Conservation (phyloP, 92 coral and sea anemone genomes). For the Galaxea fascicularis region DNA sequence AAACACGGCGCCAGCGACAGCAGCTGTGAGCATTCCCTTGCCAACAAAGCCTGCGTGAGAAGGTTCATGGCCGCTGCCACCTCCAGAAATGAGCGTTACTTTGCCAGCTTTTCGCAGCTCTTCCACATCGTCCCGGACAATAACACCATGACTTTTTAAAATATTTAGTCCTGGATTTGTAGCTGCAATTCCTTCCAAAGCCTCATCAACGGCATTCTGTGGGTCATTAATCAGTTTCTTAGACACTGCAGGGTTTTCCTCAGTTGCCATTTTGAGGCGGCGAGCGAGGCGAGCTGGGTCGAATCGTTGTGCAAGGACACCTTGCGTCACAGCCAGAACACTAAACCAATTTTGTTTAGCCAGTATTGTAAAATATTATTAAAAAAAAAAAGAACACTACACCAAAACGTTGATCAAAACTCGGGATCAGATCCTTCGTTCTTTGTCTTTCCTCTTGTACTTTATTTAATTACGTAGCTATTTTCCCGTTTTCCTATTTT, state of each 20-base stretch:
- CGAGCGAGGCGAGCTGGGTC: neutral
- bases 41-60: conserved; percentile 96
- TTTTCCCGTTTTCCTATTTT: no score
- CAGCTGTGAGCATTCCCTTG: conserved; percentile 95
- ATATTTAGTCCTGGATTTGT: conserved; percentile 84
- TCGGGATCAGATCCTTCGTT: no score
- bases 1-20: conserved; percentile 94
- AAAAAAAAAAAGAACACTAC: no score
- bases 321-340: conserved; percentile 48
- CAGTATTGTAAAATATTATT: no score
- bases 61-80: conserved; percentile 99
- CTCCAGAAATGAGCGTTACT: conserved; percentile 92
- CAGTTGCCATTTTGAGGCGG: conserved; percentile 65
- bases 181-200: conserved; percentile 88
- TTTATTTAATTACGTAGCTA: no score
- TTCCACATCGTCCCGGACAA: conserved; percentile 82
- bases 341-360: no score
- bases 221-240: conserved; percentile 91
- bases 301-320: neutral
- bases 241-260: conserved; percentile 14
- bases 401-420: no score
- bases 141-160: conserved; percentile 86
- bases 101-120: conserved; percentile 77
- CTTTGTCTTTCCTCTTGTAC: no score
- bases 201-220: conserved; percentile 85